Percentiles rank a stretch among this genome's conserved stretches.
These are phyloP conservation scores for Prietella phreatophila DNA, from an alignment of 2,113 vertebrate species.

Conservation along the genomic window DNA sequence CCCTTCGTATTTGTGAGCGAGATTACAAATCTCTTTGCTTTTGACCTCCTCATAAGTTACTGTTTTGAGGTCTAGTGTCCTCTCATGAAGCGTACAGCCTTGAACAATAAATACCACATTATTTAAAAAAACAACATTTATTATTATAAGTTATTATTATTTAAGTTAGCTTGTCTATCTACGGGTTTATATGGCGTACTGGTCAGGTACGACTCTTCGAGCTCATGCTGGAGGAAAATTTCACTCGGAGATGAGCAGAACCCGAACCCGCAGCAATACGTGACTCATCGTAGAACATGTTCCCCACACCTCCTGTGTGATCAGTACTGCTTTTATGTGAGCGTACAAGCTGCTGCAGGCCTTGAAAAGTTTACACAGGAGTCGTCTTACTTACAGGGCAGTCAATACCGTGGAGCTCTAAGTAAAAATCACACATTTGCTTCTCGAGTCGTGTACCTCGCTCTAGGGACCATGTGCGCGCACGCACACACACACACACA, in stretches of 20 bases:
- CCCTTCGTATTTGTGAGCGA: background rate
- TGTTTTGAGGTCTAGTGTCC: background rate
- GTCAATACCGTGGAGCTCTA: constrained; percentile 62
- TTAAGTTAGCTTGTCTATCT: no score
- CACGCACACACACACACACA: background rate
- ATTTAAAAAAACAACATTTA: background rate
- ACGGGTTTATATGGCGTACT: background rate
- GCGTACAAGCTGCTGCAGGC: constrained; percentile 58
- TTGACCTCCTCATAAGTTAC: background rate
- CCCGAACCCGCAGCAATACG: background rate
- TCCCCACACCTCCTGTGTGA: constrained; percentile 29
- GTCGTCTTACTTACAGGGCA: constrained; percentile 61
- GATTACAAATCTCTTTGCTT: background rate
- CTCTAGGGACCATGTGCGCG: constrained; percentile 38
- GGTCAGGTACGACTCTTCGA: background rate
- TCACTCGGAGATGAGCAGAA: background rate
- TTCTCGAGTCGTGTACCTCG: constrained; percentile 67
- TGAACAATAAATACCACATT: background rate
- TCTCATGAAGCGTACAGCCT: no score
- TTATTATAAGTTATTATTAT: no score
- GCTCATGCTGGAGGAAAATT: background rate
- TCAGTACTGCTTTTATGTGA: constrained; percentile 18
- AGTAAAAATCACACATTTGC: constrained; percentile 56
- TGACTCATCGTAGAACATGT: background rate
- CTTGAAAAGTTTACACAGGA: constrained; percentile 62